Base-by-base conservation (phyloP, 2,797 vertebrate genomes). In the Tolypeutes matacus region DNA sequence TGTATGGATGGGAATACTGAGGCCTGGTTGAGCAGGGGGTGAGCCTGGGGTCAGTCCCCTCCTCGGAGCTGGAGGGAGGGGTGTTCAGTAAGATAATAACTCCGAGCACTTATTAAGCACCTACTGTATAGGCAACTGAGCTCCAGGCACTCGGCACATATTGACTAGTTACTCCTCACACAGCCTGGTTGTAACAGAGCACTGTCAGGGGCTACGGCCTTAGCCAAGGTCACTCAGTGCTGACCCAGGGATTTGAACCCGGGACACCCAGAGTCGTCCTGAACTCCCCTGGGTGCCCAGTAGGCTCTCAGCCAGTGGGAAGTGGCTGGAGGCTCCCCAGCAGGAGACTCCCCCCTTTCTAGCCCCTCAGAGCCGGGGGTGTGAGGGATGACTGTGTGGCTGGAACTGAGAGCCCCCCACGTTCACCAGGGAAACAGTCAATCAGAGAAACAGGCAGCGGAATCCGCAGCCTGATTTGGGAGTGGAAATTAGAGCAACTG, bases 401-500 rank as follows among this genome's bases (percentile, higher is more conserved):
- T 34, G 42, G 36, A 53, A 13, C 39, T 29, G 0, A 5, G 13
- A 11, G 9, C 1, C 0, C 29, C 53, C 31, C 0, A 0, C 42
- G 6, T 2, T 4, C 21, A n/a, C 31, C 5, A 0, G 0, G n/a
- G 65, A 62, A 18, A 7, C 25, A 6, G 8, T 56, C 25, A 12
- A 36, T 53, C n/a, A 67, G 58, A 73, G 85, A 51, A 12, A 15
- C 6, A 31, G 83, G 39, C 56, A 13, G 53, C 23, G 29, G n/a
- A 23, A 73, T n/a, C 60, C 2, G 2, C 15, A 1, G 93, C 96
- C 90, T 96, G 97, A 97, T 97, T 95, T 94, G 89, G 84, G 86
- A 97, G 94, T 97, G 91, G 95, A 97, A 98, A 97, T 97, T 95
- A 96, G 93, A 65, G 96, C 96, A 96, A 95, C 97, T 96, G 96